Evolutionary conservation across 2,888 invertebrate species (phyloP), one percentile per base, ranked within the genome.

Genomic region (Apotomis betuletana): DNA sequence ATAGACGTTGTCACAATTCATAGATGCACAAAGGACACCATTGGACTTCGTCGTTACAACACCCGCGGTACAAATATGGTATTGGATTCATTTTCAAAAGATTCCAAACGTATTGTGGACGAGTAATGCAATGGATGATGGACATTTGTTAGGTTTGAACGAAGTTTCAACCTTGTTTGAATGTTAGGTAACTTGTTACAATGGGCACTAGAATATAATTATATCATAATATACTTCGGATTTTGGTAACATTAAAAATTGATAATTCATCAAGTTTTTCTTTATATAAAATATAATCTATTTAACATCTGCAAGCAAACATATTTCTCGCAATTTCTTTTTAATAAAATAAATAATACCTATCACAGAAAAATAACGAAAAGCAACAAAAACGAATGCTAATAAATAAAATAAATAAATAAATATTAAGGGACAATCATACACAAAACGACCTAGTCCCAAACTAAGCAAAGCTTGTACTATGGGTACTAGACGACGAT

Each of bases 1-100:
- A 84, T 82, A 78, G 77, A 75, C 77, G 79, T 79, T 75, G 79
- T 73, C 74, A 81, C 78, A 79, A 80, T 79, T 79, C 77, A 73
- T 74, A 77, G 63, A 79, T 77, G 75, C 72, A 85, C 83, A 83
- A 84, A 82, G 78, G 81, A 76, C 74, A 41, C 38, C 55, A 77
- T 76, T 73, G 72, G 74, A 75, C 77, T 80, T 75, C 76, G 77
- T 60, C 5, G 68, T 81, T 81, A 80, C 81, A 54, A 65, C 59
- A 70, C 65, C 58, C 49, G 41, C 27, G 68, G 36, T 65, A 64
- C 71, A 68, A 65, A 74, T 71, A 74, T 71, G 68, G 70, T 58
- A 27, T 57, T 49, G 64, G 38, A 46, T 46, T 46, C 27, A 15
- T 65, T 4, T 46, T 58, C 38, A 58, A 46, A 38, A 64, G 10